These are phyloP conservation scores for Stegastes partitus DNA, from an alignment of 2,113 vertebrate genomes.

Conservation along the genomic window DNA sequence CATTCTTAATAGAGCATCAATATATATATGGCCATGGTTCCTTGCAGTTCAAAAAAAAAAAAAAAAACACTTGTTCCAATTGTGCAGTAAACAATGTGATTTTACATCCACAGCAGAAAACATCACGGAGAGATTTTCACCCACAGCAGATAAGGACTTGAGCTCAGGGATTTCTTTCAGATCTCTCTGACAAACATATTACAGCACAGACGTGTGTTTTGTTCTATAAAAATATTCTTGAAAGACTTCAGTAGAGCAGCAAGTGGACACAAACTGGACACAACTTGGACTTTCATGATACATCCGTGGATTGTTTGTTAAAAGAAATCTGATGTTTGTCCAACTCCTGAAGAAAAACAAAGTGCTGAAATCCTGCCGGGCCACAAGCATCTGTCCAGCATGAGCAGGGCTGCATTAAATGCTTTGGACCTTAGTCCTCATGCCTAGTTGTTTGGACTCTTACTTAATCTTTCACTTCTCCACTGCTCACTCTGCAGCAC, in stretches of 20 bases:
- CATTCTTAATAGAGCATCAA: background rate
- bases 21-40: background rate
- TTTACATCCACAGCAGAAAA: conserved; percentile 5
- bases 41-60: too few relatives aligned
- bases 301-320: conserved; percentile 32
- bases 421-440: background rate
- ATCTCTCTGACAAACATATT: conserved; percentile 42
- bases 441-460: conserved; percentile 56
- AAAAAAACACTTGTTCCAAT: conserved; percentile 4
- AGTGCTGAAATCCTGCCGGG: conserved; percentile 54
- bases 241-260: conserved; percentile 20
- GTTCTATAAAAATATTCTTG: conserved; percentile 20
- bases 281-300: conserved; percentile 35
- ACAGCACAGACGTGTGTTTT: background rate
- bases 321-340: conserved; percentile 58
- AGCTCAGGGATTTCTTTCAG: conserved; percentile 33
- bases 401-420: conserved; percentile 42
- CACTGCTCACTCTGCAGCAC: conserved; percentile 69
- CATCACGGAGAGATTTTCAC: conserved; percentile 12
- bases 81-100: conserved; percentile 28
- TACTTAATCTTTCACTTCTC: conserved; percentile 62
- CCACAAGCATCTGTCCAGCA: conserved; percentile 64
- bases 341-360: conserved; percentile 65
- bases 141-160: conserved; percentile 25
- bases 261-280: conserved; percentile 23